Percentiles rank a stretch among this genome's conserved stretches.
Evolutionary conservation across 2,888 invertebrate species (phyloP).

Genomic region (Zootermopsis nevadensis): DNA sequence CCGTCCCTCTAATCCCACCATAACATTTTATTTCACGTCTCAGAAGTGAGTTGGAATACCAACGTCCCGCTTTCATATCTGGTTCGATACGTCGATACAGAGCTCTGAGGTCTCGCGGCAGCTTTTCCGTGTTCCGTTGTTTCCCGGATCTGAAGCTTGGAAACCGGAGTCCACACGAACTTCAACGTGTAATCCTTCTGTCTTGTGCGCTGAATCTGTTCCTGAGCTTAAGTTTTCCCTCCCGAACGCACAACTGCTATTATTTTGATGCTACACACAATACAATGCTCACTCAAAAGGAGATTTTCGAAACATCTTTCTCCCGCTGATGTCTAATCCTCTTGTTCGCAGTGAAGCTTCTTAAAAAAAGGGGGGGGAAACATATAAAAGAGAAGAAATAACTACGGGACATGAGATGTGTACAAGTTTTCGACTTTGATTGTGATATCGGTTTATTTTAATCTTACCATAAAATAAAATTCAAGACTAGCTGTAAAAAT

Average conservation of each 20-base stretch:
- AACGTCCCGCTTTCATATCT: neutral
- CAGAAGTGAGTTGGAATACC: neutral
- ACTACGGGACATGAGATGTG: neutral
- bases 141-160: too few species aligned
- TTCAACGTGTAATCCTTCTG: neutral
- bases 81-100: neutral
- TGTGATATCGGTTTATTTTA: too few species aligned
- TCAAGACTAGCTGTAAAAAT: too few species aligned
- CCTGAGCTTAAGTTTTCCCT: neutral
- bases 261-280: neutral
- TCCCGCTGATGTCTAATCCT: neutral
- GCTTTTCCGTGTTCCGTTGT: too few species aligned
- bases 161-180: too few species aligned
- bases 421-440: too few species aligned
- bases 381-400: neutral
- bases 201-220: neutral
- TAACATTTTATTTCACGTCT: neutral
- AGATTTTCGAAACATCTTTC: constrained; percentile 1
- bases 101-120: neutral
- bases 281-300: neutral
- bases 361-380: neutral
- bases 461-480: too few species aligned
- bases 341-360: neutral
- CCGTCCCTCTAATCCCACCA: neutral
- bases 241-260: neutral